Conservation (phyloP, 2,113 vertebrate species). For the Euleptes europaea region DNA sequence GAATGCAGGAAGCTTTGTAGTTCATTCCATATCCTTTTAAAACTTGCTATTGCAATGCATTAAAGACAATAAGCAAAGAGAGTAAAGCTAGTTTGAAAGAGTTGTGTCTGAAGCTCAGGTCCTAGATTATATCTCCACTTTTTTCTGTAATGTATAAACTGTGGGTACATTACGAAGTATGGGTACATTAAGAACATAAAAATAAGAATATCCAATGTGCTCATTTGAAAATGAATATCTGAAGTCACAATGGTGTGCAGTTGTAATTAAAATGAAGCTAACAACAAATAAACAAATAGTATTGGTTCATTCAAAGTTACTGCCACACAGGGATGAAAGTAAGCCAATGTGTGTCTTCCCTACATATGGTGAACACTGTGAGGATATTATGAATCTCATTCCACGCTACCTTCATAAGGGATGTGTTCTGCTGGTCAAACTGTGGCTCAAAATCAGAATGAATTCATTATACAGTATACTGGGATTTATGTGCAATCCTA, state of each 20-base stretch:
- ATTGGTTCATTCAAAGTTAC: too few species aligned
- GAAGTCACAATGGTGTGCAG: too few species aligned
- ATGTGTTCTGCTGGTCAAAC: too few species aligned
- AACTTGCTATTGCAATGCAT: background rate
- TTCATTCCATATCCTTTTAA: background rate
- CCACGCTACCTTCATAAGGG: background rate
- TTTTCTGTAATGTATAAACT: background rate
- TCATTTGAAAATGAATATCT: too few species aligned
- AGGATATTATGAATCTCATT: too few species aligned
- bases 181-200: background rate
- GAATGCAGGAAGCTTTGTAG: background rate
- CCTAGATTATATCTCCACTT: background rate
- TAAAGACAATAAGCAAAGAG: background rate
- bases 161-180: background rate
- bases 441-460: background rate
- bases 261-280: too few species aligned
- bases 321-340: too few species aligned
- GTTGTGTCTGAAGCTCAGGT: background rate
- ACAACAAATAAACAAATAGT: too few species aligned
- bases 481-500: background rate
- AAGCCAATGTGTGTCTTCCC: too few species aligned
- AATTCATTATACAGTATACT: background rate
- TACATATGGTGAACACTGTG: too few species aligned
- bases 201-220: background rate
- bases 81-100: background rate